phyloP scores from a whole-genome alignment of 92 coral and sea anemone species.

The Metridium senile region DNA sequence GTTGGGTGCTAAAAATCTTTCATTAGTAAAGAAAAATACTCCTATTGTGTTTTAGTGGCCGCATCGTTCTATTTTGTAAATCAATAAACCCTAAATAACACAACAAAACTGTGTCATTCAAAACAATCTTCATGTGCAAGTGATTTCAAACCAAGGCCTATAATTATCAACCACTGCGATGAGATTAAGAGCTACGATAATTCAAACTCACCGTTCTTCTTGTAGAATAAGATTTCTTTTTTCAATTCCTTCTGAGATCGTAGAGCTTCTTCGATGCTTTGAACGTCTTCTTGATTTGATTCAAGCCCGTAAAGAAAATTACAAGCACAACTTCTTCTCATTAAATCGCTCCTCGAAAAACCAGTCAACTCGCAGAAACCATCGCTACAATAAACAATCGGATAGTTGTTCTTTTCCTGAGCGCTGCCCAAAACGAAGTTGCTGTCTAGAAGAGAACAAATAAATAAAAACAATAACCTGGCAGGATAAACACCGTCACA shows the following conservation, averaged over 20 bases:
- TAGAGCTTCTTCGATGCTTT: conserved; percentile 72
- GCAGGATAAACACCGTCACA: background rate
- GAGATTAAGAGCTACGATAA: conserved; percentile 7
- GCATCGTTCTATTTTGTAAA: conserved; percentile 30
- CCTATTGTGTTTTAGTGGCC: conserved; percentile 5
- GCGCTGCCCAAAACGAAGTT: conserved; percentile 98
- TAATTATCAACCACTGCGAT: conserved; percentile 12
- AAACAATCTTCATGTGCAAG: conserved; percentile 21
- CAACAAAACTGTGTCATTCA: conserved; percentile 19
- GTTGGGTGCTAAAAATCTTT: conserved; percentile 20
- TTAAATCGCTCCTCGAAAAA: conserved; percentile 87
- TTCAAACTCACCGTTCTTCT: conserved; percentile 77
- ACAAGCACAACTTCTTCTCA: conserved; percentile 91
- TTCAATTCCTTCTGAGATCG: conserved; percentile 73
- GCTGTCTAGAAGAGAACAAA: conserved; percentile 69
- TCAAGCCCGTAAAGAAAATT: conserved; percentile 85
- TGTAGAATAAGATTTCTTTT: conserved; percentile 81
- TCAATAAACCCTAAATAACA: conserved; percentile 30
- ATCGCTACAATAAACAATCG: conserved; percentile 95
- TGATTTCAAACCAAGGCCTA: conserved; percentile 9
- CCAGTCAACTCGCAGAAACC: conserved; percentile 97
- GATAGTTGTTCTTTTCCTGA: conserved; percentile 88
- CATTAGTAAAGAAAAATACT: conserved; percentile 19
- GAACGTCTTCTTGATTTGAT: conserved; percentile 74
- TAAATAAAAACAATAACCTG: background rate